Evolutionary conservation across 2,888 invertebrate species (phyloP).

Genomic region (Ormyrus labotus): DNA sequence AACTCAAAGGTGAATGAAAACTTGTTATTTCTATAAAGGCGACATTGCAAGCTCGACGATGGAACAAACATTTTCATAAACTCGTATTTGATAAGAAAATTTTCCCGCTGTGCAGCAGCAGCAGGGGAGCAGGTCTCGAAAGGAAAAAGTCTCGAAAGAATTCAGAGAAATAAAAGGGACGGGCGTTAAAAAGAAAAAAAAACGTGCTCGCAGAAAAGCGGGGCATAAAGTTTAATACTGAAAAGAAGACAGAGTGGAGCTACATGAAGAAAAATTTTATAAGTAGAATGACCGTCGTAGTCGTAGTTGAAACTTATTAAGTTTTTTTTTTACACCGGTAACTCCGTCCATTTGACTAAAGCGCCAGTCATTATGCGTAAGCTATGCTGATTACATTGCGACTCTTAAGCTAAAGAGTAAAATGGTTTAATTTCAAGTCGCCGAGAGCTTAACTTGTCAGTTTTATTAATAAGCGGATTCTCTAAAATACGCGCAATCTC

Average conservation of each 20-base stretch:
- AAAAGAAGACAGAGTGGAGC: not conserved
- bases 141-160: too few species aligned
- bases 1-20: too few species aligned
- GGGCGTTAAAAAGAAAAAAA: not conserved
- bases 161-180: not conserved
- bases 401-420: not conserved
- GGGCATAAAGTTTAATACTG: conserved; percentile 1
- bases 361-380: conserved; percentile 4
- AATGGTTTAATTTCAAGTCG: not conserved
- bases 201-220: not conserved
- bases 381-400: conserved; percentile 9
- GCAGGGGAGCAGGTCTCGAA: too few species aligned
- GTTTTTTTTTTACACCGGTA: conserved; percentile 4
- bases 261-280: conserved; percentile 15
- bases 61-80: conserved; percentile 1
- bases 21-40: too few species aligned
- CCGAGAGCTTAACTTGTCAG: not conserved
- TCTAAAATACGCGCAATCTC: too few species aligned
- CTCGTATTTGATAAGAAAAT: not conserved
- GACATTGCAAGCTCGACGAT: too few species aligned
- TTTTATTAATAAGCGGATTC: not conserved
- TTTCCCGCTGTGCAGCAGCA: not conserved
- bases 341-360: conserved; percentile 21
- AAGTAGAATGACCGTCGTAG: conserved; percentile 7
- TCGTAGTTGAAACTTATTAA: conserved; percentile 17